These are phyloP conservation scores for Zaprionus vittiger DNA, from an alignment of 1,140 invertebrate genomes.

Conservation along the genomic window DNA sequence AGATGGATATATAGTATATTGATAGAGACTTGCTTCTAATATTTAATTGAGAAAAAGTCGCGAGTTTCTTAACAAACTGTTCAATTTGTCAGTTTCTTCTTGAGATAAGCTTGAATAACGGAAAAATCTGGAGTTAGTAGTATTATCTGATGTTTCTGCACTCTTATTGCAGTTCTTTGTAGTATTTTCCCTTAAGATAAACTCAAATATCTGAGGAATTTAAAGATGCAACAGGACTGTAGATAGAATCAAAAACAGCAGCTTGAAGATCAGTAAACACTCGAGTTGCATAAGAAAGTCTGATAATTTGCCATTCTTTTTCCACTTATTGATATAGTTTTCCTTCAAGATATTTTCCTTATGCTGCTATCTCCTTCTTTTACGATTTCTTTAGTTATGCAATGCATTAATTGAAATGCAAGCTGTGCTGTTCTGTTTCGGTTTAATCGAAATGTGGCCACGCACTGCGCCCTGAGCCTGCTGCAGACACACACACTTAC, in stretches of 20 bases:
- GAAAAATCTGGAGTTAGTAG: too few species aligned
- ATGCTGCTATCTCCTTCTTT: not conserved
- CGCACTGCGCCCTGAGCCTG: slow-evolving; percentile 58
- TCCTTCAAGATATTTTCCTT: too few species aligned
- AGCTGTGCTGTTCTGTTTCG: slow-evolving; percentile 42
- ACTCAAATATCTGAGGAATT: too few species aligned
- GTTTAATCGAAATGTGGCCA: slow-evolving; percentile 66
- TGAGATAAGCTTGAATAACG: too few species aligned
- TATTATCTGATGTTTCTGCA: too few species aligned
- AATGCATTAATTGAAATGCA: slow-evolving; percentile 72
- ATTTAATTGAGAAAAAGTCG: not conserved
- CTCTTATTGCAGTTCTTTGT: too few species aligned
- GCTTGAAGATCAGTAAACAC: too few species aligned
- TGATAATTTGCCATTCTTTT: not conserved
- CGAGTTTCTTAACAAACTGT: too few species aligned
- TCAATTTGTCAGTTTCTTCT: too few species aligned
- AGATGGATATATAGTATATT: not conserved
- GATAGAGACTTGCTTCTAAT: not conserved
- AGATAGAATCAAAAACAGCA: not conserved
- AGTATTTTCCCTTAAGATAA: too few species aligned
- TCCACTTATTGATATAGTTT: too few species aligned
- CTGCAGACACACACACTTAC: not conserved
- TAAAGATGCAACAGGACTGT: not conserved
- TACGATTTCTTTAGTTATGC: slow-evolving; percentile 46
- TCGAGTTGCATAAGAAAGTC: too few species aligned